These are phyloP conservation scores for Idris sp. DNA, from an alignment of 1,140 invertebrate genomes.

Conservation along the genomic window DNA sequence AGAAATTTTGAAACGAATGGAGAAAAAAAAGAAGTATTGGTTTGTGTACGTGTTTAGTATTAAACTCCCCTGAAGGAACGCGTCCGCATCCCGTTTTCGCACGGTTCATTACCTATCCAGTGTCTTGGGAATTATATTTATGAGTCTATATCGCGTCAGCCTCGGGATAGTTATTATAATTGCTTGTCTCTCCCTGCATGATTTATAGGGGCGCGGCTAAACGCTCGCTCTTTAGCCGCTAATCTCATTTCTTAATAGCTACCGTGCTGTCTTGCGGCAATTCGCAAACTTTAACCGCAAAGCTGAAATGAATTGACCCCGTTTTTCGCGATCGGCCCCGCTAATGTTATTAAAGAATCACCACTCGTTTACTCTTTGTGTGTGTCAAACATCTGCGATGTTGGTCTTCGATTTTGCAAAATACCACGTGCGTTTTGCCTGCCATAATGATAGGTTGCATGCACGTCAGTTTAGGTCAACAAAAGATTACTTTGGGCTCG, in stretches of 20 bases:
- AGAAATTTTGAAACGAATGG: constrained; percentile 2
- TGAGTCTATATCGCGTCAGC: constrained; percentile 63
- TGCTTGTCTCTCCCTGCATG: constrained; percentile 72
- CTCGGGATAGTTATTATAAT: constrained; percentile 74
- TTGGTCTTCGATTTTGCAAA: constrained; percentile 29
- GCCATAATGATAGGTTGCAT: constrained; percentile 36
- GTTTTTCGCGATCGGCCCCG: constrained; percentile 37
- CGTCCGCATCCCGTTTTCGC: constrained; percentile 56
- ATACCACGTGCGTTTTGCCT: constrained; percentile 31
- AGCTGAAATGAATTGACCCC: constrained; percentile 64
- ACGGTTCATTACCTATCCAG: constrained; percentile 71
- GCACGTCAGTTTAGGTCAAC: constrained; percentile 36
- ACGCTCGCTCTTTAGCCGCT: constrained; percentile 70
- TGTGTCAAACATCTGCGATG: constrained; percentile 53
- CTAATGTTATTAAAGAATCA: constrained; percentile 43
- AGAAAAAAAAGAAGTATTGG: constrained; percentile 7
- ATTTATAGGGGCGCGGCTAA: constrained; percentile 70
- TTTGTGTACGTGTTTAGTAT: constrained; percentile 52
- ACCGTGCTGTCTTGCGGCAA: constrained; percentile 63
- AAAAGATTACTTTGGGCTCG: constrained; percentile 33
- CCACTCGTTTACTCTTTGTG: constrained; percentile 17
- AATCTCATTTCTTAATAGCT: constrained; percentile 67
- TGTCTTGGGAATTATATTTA: constrained; percentile 72
- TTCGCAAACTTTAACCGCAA: constrained; percentile 63
- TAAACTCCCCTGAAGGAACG: constrained; percentile 53